These are phyloP conservation scores for Sitophilus oryzae DNA, from an alignment of 1,140 invertebrate genomes.

Conservation along the genomic window DNA sequence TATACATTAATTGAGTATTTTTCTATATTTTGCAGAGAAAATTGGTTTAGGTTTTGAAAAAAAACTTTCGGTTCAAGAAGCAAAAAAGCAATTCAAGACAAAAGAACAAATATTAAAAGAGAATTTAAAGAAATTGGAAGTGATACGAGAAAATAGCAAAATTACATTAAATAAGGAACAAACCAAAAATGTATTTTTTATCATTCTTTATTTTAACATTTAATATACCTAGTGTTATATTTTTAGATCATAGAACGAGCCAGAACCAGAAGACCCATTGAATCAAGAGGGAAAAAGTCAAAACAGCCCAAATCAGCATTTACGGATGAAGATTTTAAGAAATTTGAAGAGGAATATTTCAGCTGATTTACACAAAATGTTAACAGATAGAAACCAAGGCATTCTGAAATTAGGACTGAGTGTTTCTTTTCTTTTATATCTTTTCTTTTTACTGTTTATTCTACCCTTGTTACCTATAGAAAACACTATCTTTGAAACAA, in stretches of 20 bases:
- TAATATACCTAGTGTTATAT: neutral
- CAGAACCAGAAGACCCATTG: conserved; percentile 46
- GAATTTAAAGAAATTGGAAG: conserved; percentile 45
- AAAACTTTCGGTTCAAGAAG: conserved; percentile 36
- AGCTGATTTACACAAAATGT: conserved; percentile 37
- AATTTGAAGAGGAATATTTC: conserved; percentile 49
- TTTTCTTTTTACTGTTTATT: conserved; percentile 35
- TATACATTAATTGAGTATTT: too few species aligned
- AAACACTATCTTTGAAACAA: conserved; percentile 24
- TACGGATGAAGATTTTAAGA: conserved; percentile 50
- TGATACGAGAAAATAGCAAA: conserved; percentile 37
- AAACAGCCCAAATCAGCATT: conserved; percentile 49
- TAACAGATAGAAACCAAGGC: conserved; percentile 30
- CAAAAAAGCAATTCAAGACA: conserved; percentile 28
- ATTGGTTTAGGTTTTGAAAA: conserved; percentile 29
- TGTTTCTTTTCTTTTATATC: conserved; percentile 23
- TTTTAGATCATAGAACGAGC: conserved; percentile 50
- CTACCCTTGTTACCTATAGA: conserved; percentile 35
- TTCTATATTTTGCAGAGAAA: conserved; percentile 28
- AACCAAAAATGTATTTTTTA: conserved; percentile 30
- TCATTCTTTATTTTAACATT: too few species aligned
- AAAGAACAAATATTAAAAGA: conserved; percentile 40
- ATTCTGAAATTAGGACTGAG: conserved; percentile 28
- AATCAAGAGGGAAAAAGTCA: conserved; percentile 41
- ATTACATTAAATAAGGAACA: conserved; percentile 38